phyloP scores from a whole-genome alignment of 2,888 invertebrate genomes.

The Melanchra persicariae region DNA sequence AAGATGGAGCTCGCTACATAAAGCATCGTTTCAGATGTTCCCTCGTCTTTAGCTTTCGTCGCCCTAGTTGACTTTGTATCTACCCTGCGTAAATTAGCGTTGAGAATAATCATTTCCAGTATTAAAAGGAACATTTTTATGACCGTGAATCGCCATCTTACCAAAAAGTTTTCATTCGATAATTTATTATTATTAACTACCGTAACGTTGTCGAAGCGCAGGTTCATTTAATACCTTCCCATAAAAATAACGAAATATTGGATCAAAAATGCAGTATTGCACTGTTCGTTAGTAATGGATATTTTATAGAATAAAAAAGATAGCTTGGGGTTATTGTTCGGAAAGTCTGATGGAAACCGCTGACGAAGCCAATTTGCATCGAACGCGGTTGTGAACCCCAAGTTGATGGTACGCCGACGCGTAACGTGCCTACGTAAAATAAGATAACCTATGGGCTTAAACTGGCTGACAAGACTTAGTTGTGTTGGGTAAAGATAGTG shows the following conservation, averaged over 20 bases:
- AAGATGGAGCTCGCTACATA: conserved; percentile 63
- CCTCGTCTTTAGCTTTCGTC: conserved; percentile 37
- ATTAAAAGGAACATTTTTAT: conserved; percentile 5
- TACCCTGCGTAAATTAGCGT: conserved; percentile 42
- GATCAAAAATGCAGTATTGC: conserved; percentile 40
- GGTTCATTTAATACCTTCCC: conserved; percentile 30
- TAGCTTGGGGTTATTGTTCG: conserved; percentile 35
- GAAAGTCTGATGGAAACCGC: conserved; percentile 47
- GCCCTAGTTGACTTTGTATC: conserved; percentile 56
- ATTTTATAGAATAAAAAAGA: conserved; percentile 38
- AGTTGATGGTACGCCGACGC: conserved; percentile 44
- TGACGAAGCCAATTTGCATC: conserved; percentile 56
- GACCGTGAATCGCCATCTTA: neutral
- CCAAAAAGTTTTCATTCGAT: neutral
- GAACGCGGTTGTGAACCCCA: conserved; percentile 53
- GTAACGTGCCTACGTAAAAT: conserved; percentile 47
- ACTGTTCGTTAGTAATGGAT: conserved; percentile 41
- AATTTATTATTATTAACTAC: conserved; percentile 5
- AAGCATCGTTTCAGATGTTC: conserved; percentile 59
- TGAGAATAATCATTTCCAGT: conserved; percentile 12
- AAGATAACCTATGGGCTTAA: conserved; percentile 42
- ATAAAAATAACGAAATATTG: conserved; percentile 41
- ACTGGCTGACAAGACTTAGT: conserved; percentile 29
- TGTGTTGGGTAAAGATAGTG: neutral
- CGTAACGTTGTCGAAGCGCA: conserved; percentile 21